A percentile compares a stretch with the other conserved stretches of the same genome.
phyloP scores from a whole-genome alignment of 1,140 invertebrate species.

The Neodiprion fabricii region DNA sequence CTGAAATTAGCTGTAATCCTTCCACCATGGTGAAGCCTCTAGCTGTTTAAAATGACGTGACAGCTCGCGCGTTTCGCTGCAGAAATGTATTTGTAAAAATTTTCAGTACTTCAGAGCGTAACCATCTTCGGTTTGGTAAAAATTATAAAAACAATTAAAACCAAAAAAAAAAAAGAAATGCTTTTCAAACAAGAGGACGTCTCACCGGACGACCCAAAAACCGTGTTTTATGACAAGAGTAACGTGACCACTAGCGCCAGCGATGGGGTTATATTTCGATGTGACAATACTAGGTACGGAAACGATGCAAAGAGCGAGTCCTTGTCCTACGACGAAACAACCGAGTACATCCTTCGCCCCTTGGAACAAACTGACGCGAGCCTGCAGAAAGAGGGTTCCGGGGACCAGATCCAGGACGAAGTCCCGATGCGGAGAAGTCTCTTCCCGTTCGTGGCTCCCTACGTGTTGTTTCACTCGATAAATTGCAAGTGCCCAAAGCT shows the following conservation, averaged over 20 bases:
- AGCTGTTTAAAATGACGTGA: neutral
- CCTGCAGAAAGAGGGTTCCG: neutral
- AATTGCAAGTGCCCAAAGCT: conserved; percentile 45
- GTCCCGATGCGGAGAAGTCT: conserved; percentile 39
- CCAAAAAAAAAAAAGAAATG: neutral
- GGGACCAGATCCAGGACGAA: neutral
- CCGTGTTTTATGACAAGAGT: no score
- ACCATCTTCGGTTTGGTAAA: neutral
- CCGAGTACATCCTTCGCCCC: conserved; percentile 4
- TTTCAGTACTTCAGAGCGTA: no score
- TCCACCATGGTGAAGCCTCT: neutral
- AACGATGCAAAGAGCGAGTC: neutral
- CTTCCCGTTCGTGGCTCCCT: conserved; percentile 66
- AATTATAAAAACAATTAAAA: neutral
- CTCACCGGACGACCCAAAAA: no score
- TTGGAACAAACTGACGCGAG: neutral
- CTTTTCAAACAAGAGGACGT: neutral
- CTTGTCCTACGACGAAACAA: neutral
- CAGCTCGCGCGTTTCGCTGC: neutral
- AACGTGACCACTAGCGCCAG: neutral
- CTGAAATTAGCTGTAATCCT: neutral
- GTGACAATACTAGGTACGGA: neutral
- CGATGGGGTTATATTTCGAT: neutral
- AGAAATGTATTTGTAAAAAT: neutral
- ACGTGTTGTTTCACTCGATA: conserved; percentile 64